phyloP scores from a whole-genome alignment of 2,888 invertebrate genomes.

The Lasioglossum calceatum region DNA sequence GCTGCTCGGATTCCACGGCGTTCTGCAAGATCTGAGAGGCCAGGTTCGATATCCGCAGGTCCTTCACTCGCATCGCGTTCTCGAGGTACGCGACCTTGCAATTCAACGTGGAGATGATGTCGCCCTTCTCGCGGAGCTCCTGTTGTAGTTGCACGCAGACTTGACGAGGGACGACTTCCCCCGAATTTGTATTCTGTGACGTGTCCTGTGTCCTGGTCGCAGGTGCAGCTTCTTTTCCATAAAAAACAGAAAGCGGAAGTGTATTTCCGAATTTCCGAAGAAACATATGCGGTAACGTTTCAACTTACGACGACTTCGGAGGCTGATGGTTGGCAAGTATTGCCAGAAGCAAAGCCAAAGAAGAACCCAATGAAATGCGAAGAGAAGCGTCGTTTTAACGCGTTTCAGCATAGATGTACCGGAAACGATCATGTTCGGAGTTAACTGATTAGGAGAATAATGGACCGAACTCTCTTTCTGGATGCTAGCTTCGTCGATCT shows the following conservation, averaged over 20 bases:
- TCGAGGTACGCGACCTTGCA: conserved; percentile 88
- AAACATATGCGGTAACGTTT: background rate
- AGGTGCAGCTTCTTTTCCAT: conserved; percentile 7
- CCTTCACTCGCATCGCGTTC: conserved; percentile 87
- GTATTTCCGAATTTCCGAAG: background rate
- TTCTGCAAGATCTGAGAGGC: conserved; percentile 62
- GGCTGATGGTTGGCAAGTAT: conserved; percentile 5
- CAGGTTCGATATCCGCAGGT: conserved; percentile 84
- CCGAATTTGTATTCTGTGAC: conserved; percentile 83
- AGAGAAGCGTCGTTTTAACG: background rate
- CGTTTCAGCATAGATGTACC: conserved; percentile 19
- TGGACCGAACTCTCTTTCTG: background rate
- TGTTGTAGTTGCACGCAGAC: conserved; percentile 80
- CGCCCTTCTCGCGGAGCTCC: conserved; percentile 86
- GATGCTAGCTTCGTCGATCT: background rate
- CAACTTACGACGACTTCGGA: conserved; percentile 34
- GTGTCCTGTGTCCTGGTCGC: conserved; percentile 37
- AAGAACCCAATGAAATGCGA: conserved; percentile 34
- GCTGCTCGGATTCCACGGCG: conserved; percentile 54
- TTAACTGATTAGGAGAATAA: background rate
- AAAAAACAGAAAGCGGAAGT: background rate
- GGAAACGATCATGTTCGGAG: background rate
- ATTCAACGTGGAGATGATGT: conserved; percentile 85
- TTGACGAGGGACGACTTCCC: conserved; percentile 69
- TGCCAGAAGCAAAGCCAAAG: conserved; percentile 45